Percentiles rank a stretch among this genome's conserved stretches.
These are phyloP conservation scores for Yoshiicerus persimilis DNA, from an alignment of 1,140 invertebrate species.

Conservation along the genomic window DNA sequence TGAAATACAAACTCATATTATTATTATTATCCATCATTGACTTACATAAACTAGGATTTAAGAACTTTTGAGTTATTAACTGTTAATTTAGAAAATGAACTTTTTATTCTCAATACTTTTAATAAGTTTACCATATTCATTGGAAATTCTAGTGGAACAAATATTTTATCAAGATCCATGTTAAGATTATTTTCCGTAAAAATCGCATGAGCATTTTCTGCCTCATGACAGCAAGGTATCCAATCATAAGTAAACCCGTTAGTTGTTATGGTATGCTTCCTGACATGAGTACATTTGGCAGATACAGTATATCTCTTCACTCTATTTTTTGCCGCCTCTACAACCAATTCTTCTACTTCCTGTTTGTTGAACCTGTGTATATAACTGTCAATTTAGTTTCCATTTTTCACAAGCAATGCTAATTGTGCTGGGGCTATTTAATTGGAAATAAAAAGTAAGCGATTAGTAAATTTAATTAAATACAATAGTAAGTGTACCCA, in stretches of 20 bases:
- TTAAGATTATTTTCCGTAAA: background rate
- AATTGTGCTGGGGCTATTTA: too few relatives aligned
- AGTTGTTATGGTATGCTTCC: background rate
- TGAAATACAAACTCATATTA: background rate
- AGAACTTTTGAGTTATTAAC: too few relatives aligned
- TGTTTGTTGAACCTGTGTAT: background rate
- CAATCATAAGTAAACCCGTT: background rate
- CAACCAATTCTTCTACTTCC: background rate
- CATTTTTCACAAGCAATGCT: too few relatives aligned
- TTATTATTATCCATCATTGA: too few relatives aligned
- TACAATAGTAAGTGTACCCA: background rate
- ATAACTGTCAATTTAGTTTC: too few relatives aligned
- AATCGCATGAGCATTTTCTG: background rate
- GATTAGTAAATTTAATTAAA: background rate
- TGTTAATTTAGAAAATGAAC: too few relatives aligned
- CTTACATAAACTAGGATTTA: too few relatives aligned
- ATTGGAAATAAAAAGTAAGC: background rate
- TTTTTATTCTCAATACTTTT: background rate
- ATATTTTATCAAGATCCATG: background rate
- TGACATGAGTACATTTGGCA: background rate
- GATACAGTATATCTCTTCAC: background rate
- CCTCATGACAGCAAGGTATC: background rate
- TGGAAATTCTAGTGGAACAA: background rate
- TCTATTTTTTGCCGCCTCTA: background rate
- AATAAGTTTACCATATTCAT: background rate